A percentile compares a stretch with the other conserved stretches of the same genome.
These are phyloP conservation scores for Diphyllodes magnificus DNA, from an alignment of 2,113 vertebrate species.

Conservation along the genomic window DNA sequence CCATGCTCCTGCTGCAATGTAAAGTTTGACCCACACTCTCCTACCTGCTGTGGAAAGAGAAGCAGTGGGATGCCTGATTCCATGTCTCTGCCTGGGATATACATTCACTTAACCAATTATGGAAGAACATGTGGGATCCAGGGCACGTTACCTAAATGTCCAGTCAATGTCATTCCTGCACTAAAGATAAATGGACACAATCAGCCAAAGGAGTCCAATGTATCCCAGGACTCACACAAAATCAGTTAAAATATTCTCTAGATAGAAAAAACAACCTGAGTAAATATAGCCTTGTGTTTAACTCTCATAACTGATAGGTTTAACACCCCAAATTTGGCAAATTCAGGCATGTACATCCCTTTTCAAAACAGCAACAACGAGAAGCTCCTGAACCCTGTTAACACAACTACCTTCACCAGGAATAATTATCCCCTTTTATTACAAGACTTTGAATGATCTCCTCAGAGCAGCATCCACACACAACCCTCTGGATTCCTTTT, in stretches of 20 bases:
- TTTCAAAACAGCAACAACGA: not conserved
- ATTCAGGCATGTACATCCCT: not conserved
- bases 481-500: not conserved
- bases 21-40: not conserved
- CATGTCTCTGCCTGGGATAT: not conserved
- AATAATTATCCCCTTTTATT: not conserved
- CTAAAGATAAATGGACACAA: not conserved
- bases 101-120: not conserved
- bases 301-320: not conserved
- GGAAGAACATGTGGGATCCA: not conserved
- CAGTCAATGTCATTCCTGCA: not conserved
- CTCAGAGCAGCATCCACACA: not conserved
- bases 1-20: accelerated
- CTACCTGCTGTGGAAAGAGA: not conserved
- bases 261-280: not conserved
- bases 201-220: not conserved
- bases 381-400: not conserved
- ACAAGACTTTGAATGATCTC: not conserved
- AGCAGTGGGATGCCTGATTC: not conserved
- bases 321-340: not conserved
- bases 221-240: not conserved
- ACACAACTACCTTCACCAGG: not conserved
- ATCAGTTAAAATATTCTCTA: not conserved
- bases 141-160: not conserved
- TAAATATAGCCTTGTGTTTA: not conserved